Evolutionary conservation across 1,140 invertebrate genomes (phyloP), one percentile per base, ranked within the genome.

Genomic region (Caenorhabditis latens): DNA sequence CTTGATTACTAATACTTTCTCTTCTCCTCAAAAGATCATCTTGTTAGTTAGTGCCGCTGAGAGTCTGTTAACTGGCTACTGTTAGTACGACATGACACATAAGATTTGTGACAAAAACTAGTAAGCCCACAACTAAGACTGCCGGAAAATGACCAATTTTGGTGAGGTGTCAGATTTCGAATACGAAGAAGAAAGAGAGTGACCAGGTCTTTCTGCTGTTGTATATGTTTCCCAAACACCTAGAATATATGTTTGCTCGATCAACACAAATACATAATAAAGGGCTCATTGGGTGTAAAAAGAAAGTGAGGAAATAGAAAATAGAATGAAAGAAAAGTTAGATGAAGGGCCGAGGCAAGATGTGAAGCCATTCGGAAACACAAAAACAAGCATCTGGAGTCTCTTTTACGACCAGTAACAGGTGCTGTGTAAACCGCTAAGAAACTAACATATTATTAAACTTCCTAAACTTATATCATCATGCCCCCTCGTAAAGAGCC

Each of bases 221-320:
- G 43, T 71, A 79, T 50, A 79, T 79, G 71, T 79, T 79, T 79
- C 71, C 71, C 71, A 79, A 79, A 79, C 71, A 79, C 71, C 71
- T 79, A 50, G 71, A 79, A 53, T 46, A 79, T 79, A 79, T 79
- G 71, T 79, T 79, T 79, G 71, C 71, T 79, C 71, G 32, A 79
- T 48, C 43, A 50, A 79, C 43, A 50, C 71, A 50, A 79, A 79
- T 24, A 79, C 46, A 79, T 42, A 50, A 79, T 43, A 79, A 50
- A 48, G 46, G n/a, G 11, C 21, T 50, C 13, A 50, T 50, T 48
- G 71, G 71, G 71, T 50, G n/a, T 50, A 53, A 71, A 53, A 53
- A 19, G 71, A 24, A 24, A 71, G 65, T 3, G 13, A 46, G 16
- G 6, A 19, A 21, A 19, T 4, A 46, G 6, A 71, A 19, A 65